Evolutionary conservation across 37 sponge, comb jelly and placozoan genomes (phyloP).

Genomic region (Cladorhizidae sp.): DNA sequence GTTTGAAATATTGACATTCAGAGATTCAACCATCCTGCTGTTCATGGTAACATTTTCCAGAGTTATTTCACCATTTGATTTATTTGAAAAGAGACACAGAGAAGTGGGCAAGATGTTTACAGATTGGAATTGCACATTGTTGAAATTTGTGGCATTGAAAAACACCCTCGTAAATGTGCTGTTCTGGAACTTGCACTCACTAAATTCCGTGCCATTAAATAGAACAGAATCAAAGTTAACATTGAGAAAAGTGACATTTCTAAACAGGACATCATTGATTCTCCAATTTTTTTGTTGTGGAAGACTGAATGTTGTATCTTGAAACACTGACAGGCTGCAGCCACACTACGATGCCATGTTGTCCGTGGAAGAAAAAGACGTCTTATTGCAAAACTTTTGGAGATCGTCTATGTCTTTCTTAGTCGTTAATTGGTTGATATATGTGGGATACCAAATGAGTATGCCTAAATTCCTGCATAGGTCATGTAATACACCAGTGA

Average conservation of each 20-base stretch:
- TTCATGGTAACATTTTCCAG: background rate
- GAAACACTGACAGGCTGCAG: slow-evolving; percentile 26
- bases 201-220: slow-evolving; percentile 9
- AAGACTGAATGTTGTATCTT: background rate
- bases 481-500: background rate
- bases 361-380: background rate
- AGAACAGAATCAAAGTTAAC: slow-evolving; percentile 5
- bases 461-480: slow-evolving; percentile 63
- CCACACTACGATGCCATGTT: background rate
- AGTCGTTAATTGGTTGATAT: slow-evolving; percentile 38
- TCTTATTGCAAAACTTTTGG: slow-evolving; percentile 13
- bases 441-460: slow-evolving; percentile 72
- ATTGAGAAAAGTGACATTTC: slow-evolving; percentile 1
- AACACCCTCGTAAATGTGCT: background rate
- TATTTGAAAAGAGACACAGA: background rate
- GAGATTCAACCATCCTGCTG: background rate
- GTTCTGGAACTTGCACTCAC: slow-evolving; percentile 4
- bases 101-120: background rate
- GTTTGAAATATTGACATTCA: background rate
- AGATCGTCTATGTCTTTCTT: background rate
- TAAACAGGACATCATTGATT: slow-evolving; percentile 14
- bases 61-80: background rate
- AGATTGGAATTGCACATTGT: background rate
- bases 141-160: slow-evolving; percentile 8
- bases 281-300: background rate